Percentiles rank a stretch among this genome's conserved stretches.
phyloP scores from a whole-genome alignment of 1,140 invertebrate genomes.

The Bombus sylvicola region DNA sequence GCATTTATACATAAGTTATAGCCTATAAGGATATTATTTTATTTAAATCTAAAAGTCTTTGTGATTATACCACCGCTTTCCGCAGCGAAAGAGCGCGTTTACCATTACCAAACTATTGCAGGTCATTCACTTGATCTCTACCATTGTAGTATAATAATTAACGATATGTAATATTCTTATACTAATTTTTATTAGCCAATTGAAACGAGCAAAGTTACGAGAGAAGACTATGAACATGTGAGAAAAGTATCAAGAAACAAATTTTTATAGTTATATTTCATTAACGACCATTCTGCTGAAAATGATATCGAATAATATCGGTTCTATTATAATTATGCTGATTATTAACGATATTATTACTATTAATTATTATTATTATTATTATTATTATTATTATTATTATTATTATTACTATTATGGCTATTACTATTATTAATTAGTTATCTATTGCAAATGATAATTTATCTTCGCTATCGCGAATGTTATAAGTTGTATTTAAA shows the following conservation, averaged over 20 bases:
- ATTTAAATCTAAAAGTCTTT: background rate
- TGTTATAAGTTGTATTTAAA: conserved; percentile 75
- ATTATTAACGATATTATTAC: conserved; percentile 33
- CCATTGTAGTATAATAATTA: conserved; percentile 78
- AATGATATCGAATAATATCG: conserved; percentile 63
- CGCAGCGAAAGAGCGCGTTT: conserved; percentile 55
- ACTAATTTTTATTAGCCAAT: conserved; percentile 78
- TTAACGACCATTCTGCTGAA: conserved; percentile 46
- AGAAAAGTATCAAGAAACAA: conserved; percentile 51
- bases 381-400: conserved; percentile 64
- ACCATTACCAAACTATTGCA: conserved; percentile 78
- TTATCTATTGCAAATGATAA: conserved; percentile 69
- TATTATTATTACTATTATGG: conserved; percentile 61
- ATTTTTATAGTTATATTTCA: conserved; percentile 65
- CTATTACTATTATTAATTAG: conserved; percentile 69
- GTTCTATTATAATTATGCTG: conserved; percentile 64
- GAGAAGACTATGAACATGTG: conserved; percentile 45
- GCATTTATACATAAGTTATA: background rate
- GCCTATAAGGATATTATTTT: background rate
- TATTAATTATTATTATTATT: conserved; percentile 35
- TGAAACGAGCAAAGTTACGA: conserved; percentile 61
- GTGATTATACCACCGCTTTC: conserved; percentile 38
- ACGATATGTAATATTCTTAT: conserved; percentile 74
- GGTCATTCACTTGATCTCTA: conserved; percentile 80
- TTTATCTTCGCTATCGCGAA: conserved; percentile 70